Evolutionary conservation across 1,140 invertebrate species (phyloP), one percentile per base, ranked within the genome.

Genomic region (Drosophila guanche): DNA sequence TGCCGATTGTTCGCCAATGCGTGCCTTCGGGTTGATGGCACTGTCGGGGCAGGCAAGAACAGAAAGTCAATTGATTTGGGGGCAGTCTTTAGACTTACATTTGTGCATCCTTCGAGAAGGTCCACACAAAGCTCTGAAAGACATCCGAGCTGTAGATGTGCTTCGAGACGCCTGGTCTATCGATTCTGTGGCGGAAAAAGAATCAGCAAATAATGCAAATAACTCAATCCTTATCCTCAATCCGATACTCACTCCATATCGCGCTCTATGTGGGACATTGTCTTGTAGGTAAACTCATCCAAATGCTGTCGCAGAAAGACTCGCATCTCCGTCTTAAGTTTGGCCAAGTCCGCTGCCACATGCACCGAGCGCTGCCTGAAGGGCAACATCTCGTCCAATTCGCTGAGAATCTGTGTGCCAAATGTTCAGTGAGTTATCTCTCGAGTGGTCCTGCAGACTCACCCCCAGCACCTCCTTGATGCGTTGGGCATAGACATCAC

Each of bases 401-500:
- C 90, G 5, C 66, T 66, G 5, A 91, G 79, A 23, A 91, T 91
- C 90, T 91, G 4, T 37, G 33, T 33, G 29, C 8, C 8, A 20
- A 20, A 20, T 20, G 16, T 20, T 7, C n/a, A 40, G 10, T 8
- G 12, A 12, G 27, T 37, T 50, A 41, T 41, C 23, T 46, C 6
- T 23, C 43, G 7, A 22, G 8, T 8, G 23, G 23, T 14, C 1
- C 20, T 42, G 43, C 5, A 47, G 50, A 61, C 80, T 74, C 57
- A 93, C 92, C 29, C 91, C 83, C 5, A 93, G 58, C 4, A 92
- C 90, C 61, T 93, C 92, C 51, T 76, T 53, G 12, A 92, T 92
- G n/a, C 92, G 69, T 5, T 75, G 74, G 0, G 91, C 79, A 69
- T 90, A 91, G 53, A 90, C 59, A 74, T 91, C 90, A 5, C 91